Evolutionary conservation across 2,113 vertebrate species (phyloP).

Genomic region (Lipophrys pholis): DNA sequence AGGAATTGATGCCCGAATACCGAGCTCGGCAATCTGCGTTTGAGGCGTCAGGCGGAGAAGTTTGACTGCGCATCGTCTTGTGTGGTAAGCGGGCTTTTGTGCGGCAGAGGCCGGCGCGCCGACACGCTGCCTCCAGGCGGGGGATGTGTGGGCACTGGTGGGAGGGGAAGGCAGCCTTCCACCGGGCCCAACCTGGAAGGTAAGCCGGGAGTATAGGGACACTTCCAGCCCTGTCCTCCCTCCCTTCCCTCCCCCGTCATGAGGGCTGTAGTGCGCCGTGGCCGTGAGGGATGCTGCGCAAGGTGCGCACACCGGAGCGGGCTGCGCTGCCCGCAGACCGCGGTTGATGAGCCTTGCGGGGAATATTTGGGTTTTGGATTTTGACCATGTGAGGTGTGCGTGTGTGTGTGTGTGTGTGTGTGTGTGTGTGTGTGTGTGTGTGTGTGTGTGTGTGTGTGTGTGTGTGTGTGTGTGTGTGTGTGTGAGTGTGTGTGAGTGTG

Average conservation of each 20-base stretch:
- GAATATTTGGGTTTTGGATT: constrained; percentile 11
- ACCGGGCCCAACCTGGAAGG: too few relatives aligned
- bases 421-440: too few relatives aligned
- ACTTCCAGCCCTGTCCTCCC: too few relatives aligned
- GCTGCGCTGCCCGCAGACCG: constrained; percentile 41
- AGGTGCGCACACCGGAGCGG: constrained; percentile 37
- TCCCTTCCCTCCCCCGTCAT: neutral
- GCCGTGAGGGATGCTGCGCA: constrained; percentile 35
- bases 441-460: too few relatives aligned
- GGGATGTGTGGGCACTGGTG: too few relatives aligned
- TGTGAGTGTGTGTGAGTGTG: too few relatives aligned
- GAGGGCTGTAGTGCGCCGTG: constrained; percentile 35
- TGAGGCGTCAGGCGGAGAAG: constrained; percentile 60
- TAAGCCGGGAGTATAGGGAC: too few relatives aligned
- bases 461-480: too few relatives aligned
- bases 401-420: too few relatives aligned
- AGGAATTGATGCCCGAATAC: constrained; percentile 56
- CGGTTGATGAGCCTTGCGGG: constrained; percentile 24
- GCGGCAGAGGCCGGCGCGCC: too few relatives aligned
- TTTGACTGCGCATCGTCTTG: constrained; percentile 68
- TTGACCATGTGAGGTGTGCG: neutral
- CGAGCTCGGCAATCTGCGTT: constrained; percentile 52
- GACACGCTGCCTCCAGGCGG: too few relatives aligned
- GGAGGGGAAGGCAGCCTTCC: too few relatives aligned
- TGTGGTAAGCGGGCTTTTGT: constrained; percentile 62